A percentile compares a stretch with the other conserved stretches of the same genome.
phyloP scores from a whole-genome alignment of 2,888 invertebrate genomes.

The Ochropacha duplaris region DNA sequence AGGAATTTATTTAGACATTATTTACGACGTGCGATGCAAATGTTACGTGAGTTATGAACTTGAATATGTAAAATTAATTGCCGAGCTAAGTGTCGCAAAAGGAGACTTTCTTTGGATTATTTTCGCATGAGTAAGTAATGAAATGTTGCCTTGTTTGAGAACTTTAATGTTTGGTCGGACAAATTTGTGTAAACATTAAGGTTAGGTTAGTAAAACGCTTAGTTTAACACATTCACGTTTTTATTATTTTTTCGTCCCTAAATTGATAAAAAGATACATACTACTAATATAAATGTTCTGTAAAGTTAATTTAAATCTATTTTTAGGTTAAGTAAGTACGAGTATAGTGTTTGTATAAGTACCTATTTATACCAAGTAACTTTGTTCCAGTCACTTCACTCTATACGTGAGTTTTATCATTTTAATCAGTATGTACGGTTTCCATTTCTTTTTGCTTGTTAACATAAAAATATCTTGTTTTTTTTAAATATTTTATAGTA shows the following conservation, averaged over 20 bases:
- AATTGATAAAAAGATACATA: no score
- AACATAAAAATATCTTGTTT: background rate
- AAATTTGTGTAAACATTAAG: slow-evolving; percentile 49
- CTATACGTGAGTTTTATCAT: no score
- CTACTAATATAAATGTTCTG: no score
- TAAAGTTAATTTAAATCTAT: background rate
- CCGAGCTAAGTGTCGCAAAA: slow-evolving; percentile 57
- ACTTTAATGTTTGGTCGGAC: slow-evolving; percentile 38
- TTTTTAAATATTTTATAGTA: no score
- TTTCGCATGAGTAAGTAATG: slow-evolving; percentile 74
- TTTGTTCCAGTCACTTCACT: background rate
- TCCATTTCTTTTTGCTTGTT: no score
- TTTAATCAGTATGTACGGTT: no score
- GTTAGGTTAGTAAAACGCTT: slow-evolving; percentile 39
- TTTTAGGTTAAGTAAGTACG: background rate
- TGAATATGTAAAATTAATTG: slow-evolving; percentile 74
- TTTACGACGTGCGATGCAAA: slow-evolving; percentile 64
- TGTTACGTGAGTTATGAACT: slow-evolving; percentile 75
- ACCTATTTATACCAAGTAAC: background rate
- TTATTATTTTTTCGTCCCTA: no score
- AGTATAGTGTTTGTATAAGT: no score
- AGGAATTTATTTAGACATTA: slow-evolving; percentile 62
- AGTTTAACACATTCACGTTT: background rate
- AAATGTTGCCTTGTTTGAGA: slow-evolving; percentile 49
- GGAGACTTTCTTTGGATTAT: slow-evolving; percentile 67